These are phyloP conservation scores for Acromyrmex charruanus DNA, from an alignment of 1,140 invertebrate species.

Conservation along the genomic window DNA sequence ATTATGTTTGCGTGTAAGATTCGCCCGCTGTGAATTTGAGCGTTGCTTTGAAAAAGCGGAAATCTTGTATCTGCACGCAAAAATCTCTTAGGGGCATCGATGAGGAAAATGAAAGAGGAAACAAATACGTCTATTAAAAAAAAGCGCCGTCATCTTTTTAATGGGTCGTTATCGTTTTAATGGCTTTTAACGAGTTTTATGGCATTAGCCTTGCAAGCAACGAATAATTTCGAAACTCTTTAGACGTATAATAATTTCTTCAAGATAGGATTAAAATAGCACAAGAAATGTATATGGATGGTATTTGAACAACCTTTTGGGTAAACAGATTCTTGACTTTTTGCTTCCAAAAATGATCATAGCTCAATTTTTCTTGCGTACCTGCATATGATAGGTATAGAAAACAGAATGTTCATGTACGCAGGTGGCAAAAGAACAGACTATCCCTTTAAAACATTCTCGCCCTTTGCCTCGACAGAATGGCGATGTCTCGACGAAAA, in stretches of 20 bases:
- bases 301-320: background rate
- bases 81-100: constrained; percentile 11
- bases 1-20: constrained; percentile 77
- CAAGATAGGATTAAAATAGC: background rate
- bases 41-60: background rate
- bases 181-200: background rate
- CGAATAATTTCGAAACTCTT: background rate
- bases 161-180: constrained; percentile 7
- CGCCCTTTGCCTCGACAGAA: background rate
- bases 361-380: constrained; percentile 7
- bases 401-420: too few species aligned
- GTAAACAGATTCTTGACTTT: too few species aligned
- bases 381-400: too few species aligned
- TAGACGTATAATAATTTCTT: background rate
- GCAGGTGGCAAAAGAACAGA: constrained; percentile 25
- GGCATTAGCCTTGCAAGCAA: background rate
- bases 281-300: too few species aligned
- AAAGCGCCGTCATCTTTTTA: background rate
- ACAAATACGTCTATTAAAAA: background rate
- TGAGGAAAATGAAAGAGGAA: background rate
- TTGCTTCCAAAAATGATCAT: background rate
- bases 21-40: constrained; percentile 59
- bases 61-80: constrained; percentile 24
- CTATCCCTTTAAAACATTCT: constrained; percentile 28
- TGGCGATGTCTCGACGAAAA: constrained; percentile 27